Evolutionary conservation across 1,140 invertebrate species (phyloP), one percentile per base, ranked within the genome.

Genomic region (Drosophila navojoa): DNA sequence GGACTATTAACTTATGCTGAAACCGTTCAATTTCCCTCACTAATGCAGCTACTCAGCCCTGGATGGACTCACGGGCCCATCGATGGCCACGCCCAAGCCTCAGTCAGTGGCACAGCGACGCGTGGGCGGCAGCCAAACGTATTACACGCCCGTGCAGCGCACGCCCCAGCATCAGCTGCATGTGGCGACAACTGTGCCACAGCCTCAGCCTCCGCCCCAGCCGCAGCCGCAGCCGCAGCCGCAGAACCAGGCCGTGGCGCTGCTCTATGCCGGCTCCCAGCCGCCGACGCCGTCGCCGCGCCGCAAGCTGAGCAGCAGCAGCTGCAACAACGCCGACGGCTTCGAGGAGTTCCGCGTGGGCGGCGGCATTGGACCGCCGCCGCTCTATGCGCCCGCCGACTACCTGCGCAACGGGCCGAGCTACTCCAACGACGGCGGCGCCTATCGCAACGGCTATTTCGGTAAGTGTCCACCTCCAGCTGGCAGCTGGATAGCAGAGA

Each of bases 251-350:
- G 92, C 16, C 91, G 93, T 72, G 91, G 92, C 69, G 1, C 80
- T 70, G 49, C 71, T 91, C 7, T 92, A 81, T 49, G 70, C 85
- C 10, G 71, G 78, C 1, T 91, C 84, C 2, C 93, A 94, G 62
- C 94, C 94, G 0, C 94, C 95, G n/a, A 95, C 95, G 13, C 95
- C 95, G 0, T 95, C 94, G 35, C 95, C 95, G 0, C 92, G 95
- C 38, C 93, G 95, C 58, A 96, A 96, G 90, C 94, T 94, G 16
- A 95, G 94, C 70, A 95, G 93, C 35, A 94, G 95, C 15, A 91
- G 81, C 40, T 92, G 85, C 35, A 69, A 44, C 29, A 81, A 67
- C 25, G 42, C 66, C n/a, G 62, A 64, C 29, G 69, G 40, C 25
- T 91, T 87, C 58, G 72, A 90, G 57, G 81, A 82, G 50, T 91